A percentile compares a stretch with the other conserved stretches of the same genome.
Conservation (phyloP, 2,888 invertebrate species). For the Lycophotia porphyrea region DNA sequence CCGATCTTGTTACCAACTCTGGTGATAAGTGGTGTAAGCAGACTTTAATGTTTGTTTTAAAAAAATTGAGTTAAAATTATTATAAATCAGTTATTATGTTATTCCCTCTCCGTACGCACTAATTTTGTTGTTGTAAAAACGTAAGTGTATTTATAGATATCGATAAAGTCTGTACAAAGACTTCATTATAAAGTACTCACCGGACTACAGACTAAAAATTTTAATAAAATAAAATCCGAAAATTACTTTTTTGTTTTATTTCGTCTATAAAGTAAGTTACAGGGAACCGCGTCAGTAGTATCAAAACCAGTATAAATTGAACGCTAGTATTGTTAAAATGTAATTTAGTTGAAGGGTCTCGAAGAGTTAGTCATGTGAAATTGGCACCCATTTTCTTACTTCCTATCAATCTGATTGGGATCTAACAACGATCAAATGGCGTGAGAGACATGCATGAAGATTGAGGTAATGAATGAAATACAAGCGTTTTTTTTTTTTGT, state of each 20-base stretch:
- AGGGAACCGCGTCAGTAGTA: too few species aligned
- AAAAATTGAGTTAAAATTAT: neutral
- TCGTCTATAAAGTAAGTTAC: neutral
- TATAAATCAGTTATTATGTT: neutral
- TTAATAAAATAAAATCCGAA: conserved; percentile 84
- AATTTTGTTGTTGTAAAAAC: conserved; percentile 71
- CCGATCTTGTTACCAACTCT: neutral
- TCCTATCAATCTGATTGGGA: neutral
- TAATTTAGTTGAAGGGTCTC: neutral
- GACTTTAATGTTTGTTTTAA: neutral
- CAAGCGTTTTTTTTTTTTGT: neutral
- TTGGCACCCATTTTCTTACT: neutral
- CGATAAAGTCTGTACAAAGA: conserved; percentile 79
- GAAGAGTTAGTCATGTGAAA: neutral
- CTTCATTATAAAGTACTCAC: conserved; percentile 79
- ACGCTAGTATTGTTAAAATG: neutral
- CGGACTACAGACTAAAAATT: conserved; percentile 82
- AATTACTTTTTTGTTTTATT: conserved; percentile 63
- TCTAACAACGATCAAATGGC: neutral
- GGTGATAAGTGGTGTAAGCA: neutral
- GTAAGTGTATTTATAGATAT: conserved; percentile 78
- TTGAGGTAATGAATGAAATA: neutral
- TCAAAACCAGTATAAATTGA: neutral
- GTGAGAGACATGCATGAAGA: neutral
- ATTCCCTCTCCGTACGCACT: conserved; percentile 61